These are phyloP conservation scores for Oedothorax gibbosus DNA, from an alignment of 1,140 invertebrate species.

Conservation along the genomic window DNA sequence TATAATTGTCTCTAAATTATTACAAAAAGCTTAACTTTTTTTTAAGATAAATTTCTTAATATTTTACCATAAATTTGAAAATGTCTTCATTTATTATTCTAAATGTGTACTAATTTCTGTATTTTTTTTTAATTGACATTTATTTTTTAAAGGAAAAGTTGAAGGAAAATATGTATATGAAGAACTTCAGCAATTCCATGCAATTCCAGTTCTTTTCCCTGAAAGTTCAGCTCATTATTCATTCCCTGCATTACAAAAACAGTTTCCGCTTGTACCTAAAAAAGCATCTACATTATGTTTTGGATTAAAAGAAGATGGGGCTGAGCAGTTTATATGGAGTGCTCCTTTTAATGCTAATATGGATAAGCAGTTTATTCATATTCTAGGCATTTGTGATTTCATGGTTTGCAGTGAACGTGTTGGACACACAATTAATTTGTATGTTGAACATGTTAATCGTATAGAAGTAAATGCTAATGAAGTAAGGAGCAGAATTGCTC, in stretches of 20 bases:
- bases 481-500: slow-evolving; percentile 74
- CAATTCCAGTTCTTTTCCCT: slow-evolving; percentile 66
- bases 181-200: slow-evolving; percentile 66
- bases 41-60: background rate
- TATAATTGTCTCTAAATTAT: background rate
- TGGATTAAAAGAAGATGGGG: slow-evolving; percentile 26
- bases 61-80: background rate
- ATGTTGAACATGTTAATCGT: slow-evolving; percentile 76
- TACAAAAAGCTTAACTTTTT: background rate
- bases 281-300: slow-evolving; percentile 63
- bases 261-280: slow-evolving; percentile 63
- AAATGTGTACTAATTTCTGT: background rate
- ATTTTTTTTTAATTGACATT: slow-evolving; percentile 19
- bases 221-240: slow-evolving; percentile 67
- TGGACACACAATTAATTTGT: slow-evolving; percentile 73
- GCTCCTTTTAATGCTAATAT: slow-evolving; percentile 67
- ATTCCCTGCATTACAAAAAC: slow-evolving; percentile 63
- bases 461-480: slow-evolving; percentile 79
- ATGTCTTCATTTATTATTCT: background rate
- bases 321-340: slow-evolving; percentile 68
- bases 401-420: slow-evolving; percentile 76
- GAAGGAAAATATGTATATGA: slow-evolving; percentile 63
- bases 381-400: slow-evolving; percentile 78
- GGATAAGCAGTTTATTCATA: slow-evolving; percentile 76
- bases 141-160: slow-evolving; percentile 3